Evolutionary conservation across 2,113 vertebrate species (phyloP).

Genomic region (Chascanopsetta lugubris): DNA sequence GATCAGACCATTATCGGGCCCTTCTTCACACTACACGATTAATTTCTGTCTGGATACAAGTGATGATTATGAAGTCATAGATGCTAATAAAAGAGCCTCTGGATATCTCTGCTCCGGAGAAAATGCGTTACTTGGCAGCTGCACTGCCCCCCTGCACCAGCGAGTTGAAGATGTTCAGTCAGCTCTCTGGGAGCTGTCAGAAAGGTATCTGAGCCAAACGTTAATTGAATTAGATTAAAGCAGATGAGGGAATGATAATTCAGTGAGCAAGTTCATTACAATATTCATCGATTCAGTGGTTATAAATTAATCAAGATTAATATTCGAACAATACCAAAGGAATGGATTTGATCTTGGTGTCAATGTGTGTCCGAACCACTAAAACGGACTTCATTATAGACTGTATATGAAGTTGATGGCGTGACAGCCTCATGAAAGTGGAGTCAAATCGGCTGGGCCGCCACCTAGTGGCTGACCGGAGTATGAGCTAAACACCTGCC

Average conservation of each 20-base stretch:
- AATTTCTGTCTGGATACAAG: background rate
- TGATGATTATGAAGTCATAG: background rate
- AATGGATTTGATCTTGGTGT: background rate
- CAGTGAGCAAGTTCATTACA: background rate
- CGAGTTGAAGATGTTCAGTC: constrained; percentile 2
- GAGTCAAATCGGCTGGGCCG: no score
- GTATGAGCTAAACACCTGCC: no score
- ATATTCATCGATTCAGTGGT: background rate
- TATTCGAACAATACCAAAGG: background rate
- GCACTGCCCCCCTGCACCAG: background rate
- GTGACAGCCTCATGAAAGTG: background rate
- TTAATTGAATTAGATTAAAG: background rate
- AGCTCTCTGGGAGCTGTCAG: background rate
- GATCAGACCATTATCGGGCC: no score
- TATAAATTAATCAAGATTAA: background rate
- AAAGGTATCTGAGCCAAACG: background rate
- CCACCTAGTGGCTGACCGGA: no score
- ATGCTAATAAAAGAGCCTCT: background rate
- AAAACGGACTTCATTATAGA: background rate
- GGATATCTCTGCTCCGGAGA: constrained; percentile 2
- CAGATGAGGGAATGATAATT: background rate
- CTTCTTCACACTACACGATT: background rate
- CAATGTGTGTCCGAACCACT: background rate
- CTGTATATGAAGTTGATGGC: background rate
- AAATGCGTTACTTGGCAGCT: constrained; percentile 8